Conservation (phyloP, 2,797 vertebrate genomes). For the Takifugu ocellatus region DNA sequence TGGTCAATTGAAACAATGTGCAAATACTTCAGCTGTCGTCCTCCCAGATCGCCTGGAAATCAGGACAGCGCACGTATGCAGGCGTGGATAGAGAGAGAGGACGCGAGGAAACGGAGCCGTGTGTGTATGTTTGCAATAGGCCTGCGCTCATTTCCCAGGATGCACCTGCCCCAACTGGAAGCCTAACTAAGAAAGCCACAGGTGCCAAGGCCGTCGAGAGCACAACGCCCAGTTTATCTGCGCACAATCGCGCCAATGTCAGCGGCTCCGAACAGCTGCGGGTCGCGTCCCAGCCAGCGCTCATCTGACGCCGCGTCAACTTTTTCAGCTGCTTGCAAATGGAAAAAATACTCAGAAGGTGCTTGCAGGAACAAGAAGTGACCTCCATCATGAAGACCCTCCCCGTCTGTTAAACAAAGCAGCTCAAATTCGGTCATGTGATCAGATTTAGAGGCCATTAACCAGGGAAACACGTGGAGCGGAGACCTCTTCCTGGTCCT, state of each 20-base stretch:
- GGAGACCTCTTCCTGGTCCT: conserved; percentile 9
- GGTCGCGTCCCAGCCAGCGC: conserved; percentile 44
- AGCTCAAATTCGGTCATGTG: conserved; percentile 45
- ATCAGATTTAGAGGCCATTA: conserved; percentile 49
- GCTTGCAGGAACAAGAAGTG: too few species aligned
- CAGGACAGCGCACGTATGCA: conserved; percentile 49
- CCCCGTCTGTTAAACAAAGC: conserved; percentile 7
- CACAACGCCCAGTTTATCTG: conserved; percentile 15
- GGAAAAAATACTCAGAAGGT: too few species aligned
- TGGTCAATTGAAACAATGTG: conserved; percentile 62
- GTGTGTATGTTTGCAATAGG: conserved; percentile 7
- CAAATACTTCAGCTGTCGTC: conserved; percentile 64
- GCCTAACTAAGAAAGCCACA: conserved; percentile 35
- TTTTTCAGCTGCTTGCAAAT: too few species aligned
- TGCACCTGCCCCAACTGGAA: conserved; percentile 53
- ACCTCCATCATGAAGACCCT: background rate
- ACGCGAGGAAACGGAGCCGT: background rate
- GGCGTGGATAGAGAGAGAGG: background rate
- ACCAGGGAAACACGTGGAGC: conserved; percentile 39
- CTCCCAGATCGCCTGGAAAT: conserved; percentile 42
- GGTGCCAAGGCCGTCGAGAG: conserved; percentile 29
- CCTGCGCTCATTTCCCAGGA: conserved; percentile 29
- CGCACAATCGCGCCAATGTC: conserved; percentile 52
- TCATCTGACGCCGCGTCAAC: conserved; percentile 23
- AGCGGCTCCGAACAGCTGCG: conserved; percentile 55